These are phyloP conservation scores for Thymelicus acteon DNA, from an alignment of 2,888 invertebrate genomes.

Conservation along the genomic window DNA sequence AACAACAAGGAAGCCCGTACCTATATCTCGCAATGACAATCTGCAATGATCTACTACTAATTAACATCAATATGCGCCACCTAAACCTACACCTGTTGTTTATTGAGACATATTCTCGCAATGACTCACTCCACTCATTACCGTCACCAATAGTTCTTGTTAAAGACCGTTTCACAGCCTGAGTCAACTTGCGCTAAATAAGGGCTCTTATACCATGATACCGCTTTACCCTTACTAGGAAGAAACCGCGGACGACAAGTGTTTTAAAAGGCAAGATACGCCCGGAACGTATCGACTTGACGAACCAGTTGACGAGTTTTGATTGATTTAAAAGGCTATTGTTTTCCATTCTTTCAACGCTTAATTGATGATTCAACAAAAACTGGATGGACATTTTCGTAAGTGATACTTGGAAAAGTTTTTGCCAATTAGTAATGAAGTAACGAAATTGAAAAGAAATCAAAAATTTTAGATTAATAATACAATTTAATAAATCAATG, in stretches of 20 bases:
- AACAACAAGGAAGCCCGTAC: constrained; percentile 41
- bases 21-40: constrained; percentile 46
- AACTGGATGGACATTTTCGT: not conserved
- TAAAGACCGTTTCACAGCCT: constrained; percentile 64
- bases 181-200: constrained; percentile 73
- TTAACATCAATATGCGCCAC: constrained; percentile 52
- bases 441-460: no score
- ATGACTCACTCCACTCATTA: constrained; percentile 68
- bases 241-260: constrained; percentile 59
- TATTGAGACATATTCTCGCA: constrained; percentile 61
- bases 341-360: constrained; percentile 35
- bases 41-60: constrained; percentile 56
- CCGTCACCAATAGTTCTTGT: constrained; percentile 57
- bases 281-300: constrained; percentile 63
- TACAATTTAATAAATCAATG: no score
- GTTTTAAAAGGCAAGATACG: constrained; percentile 71
- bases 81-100: constrained; percentile 64
- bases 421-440: no score
- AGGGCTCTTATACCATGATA: constrained; percentile 71
- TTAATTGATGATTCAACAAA: not conserved
- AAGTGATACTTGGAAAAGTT: not conserved
- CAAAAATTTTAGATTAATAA: no score
- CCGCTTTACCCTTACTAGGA: constrained; percentile 70
- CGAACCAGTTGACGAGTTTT: constrained; percentile 47
- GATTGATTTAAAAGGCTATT: constrained; percentile 49